Base-by-base conservation (phyloP, 1,140 invertebrate species). In the Proctacanthus coquilletti region DNA sequence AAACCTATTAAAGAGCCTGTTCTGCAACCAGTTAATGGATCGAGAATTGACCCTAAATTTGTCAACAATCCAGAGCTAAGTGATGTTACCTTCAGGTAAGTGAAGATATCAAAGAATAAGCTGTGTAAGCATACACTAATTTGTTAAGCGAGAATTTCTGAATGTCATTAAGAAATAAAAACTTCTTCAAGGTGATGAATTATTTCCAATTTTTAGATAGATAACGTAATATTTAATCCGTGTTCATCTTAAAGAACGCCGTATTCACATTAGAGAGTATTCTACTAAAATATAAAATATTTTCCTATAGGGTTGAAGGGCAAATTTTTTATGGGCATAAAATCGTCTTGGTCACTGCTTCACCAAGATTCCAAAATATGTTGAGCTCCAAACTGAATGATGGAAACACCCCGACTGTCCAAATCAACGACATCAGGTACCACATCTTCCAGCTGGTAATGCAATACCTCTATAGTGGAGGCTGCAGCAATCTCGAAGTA, bases 241-340 rank as follows among this genome's bases (percentile, higher is more conserved):
- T n/a, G n/a, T n/a, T n/a, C n/a, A n/a, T n/a, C n/a, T n/a, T n/a
- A n/a, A n/a, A n/a, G n/a, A n/a, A n/a, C n/a, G n/a, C n/a, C n/a
- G n/a, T 33, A 9, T 5, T 35, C 6, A 35, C 34, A 35, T 9
- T 11, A 35, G 5, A 8, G 14, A 4, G 6, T 35, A 10, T 14
- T 10, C 8, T 35, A 6, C 8, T 8, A 5, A 14, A 17, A 15
- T 5, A 15, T 35, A 18, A 35, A 30, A 21, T 27, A 25, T 4
- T 36, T 6, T 41, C 19, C 53, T 51, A 14, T 43, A 70, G 84
- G 50, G 85, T 93, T 8, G 86, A 91, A 62, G 84, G 84, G 1
- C 71, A 83, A 38, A 69, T 91, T n/a, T 92, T 93, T 60, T 92
- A 91, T 58, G 87, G 85, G 1, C 88, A 93, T 57, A 91, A 89